Conservation (phyloP, 2,797 vertebrate genomes). For the Crenuchus spilurus region DNA sequence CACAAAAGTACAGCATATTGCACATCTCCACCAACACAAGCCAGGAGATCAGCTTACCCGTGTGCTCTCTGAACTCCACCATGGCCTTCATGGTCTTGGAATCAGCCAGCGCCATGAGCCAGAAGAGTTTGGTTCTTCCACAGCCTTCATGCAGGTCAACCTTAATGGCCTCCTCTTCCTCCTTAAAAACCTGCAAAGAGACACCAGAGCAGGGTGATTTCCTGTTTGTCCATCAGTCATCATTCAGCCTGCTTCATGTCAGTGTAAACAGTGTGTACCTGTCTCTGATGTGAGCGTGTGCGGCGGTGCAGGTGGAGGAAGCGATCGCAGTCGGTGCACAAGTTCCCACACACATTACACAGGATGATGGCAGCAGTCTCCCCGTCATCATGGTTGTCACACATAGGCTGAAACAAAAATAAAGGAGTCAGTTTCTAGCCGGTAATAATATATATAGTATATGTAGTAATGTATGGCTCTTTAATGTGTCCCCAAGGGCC, state of each 20-base stretch:
- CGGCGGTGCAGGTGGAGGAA: slow-evolving; percentile 98
- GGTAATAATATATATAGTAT: not conserved
- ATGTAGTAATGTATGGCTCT: not conserved
- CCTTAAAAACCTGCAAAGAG: slow-evolving; percentile 92
- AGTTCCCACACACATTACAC: slow-evolving; percentile 95
- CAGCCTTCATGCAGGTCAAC: slow-evolving; percentile 99
- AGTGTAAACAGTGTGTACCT: slow-evolving; percentile 72
- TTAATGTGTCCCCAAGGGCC: not conserved
- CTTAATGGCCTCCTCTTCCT: slow-evolving; percentile 99
- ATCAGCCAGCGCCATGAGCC: slow-evolving; percentile 98
- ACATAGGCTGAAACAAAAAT: slow-evolving; percentile 87
- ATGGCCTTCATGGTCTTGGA: slow-evolving; percentile 99
- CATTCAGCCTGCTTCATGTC: too few relatives aligned
- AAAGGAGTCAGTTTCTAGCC: not conserved
- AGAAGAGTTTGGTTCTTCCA: slow-evolving; percentile 97
- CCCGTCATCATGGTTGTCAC: slow-evolving; percentile 98
- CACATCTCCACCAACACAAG: not conserved
- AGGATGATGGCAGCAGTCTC: slow-evolving; percentile 98
- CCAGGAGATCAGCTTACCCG: slow-evolving; percentile 78
- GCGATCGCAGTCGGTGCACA: slow-evolving; percentile 97
- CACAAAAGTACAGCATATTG: not conserved
- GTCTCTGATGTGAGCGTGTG: slow-evolving; percentile 97
- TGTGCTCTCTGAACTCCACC: slow-evolving; percentile 99
- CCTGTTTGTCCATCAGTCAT: too few relatives aligned
- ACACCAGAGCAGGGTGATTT: not conserved